Percentiles rank a stretch among this genome's conserved stretches.
These are phyloP conservation scores for Decapterus maruadsi DNA, from an alignment of 2,797 vertebrate genomes.

Conservation along the genomic window DNA sequence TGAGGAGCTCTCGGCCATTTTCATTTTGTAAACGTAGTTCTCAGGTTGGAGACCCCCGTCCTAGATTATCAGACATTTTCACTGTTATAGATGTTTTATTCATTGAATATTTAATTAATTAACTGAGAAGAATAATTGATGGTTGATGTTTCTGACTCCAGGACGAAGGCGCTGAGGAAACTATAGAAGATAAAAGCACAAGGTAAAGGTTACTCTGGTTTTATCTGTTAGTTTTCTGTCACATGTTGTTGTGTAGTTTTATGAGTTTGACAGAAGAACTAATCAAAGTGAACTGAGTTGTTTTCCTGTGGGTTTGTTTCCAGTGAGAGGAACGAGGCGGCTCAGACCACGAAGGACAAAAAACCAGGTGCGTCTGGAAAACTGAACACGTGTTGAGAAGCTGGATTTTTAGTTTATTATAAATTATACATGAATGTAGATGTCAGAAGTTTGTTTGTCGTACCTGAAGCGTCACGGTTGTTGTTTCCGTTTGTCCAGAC, in stretches of 20 bases:
- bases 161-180: neutral
- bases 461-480: neutral
- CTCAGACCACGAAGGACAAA: neutral
- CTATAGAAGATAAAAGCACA: neutral
- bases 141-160: constrained; percentile 6
- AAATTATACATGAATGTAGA: no score
- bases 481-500: constrained; percentile 67
- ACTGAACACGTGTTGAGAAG: no score
- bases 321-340: neutral
- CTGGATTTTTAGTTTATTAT: no score
- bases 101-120: no score
- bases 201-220: constrained; percentile 9
- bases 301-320: neutral
- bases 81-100: no score
- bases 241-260: no score
- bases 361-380: neutral
- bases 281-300: neutral
- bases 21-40: no score
- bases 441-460: no score
- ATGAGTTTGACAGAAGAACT: neutral
- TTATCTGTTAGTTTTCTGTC: neutral
- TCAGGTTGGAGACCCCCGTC: no score
- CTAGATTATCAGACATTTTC: no score
- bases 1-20: no score
- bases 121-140: no score